Base-by-base conservation (phyloP, 2,888 invertebrate genomes). In the Tridacna gigas region DNA sequence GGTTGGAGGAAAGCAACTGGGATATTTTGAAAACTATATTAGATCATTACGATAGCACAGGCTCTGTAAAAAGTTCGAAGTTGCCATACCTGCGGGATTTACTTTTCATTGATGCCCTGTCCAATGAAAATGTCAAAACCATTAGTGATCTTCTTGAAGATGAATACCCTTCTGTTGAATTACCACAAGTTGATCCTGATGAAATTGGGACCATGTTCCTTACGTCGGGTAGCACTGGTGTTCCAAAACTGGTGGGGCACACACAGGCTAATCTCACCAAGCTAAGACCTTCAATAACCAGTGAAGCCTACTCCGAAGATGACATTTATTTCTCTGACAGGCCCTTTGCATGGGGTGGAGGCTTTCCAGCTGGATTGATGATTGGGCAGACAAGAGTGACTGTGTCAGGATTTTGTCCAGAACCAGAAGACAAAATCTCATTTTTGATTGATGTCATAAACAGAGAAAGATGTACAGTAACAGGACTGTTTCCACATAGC, bases 151-250 rank as follows among this genome's bases (percentile, higher is more conserved):
- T 76, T n/a, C 45, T 83, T 20, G 25, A 11, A 15, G 47, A 51
- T n/a, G 60, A 61, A 0, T 60, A 66, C 47, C 1, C 61, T 28
- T n/a, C 66, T 15, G 48, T 56, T 15, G 48, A 67, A 15, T 61
- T 77, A 2, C 83, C 80, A 9, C 22, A 22, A 13, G 28, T 77
- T 18, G 45, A 60, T 13, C 25, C 37, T 37, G 51, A 84, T 25
- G 69, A 74, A 20, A 28, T 75, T n/a, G 77, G 74, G 5, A 48
- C 63, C 20, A 37, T 82, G 45, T 66, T 85, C 37, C 82, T 77
- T 37, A 80, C 82, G n/a, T 85, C 82, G 3, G 80, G 85, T n/a
- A 85, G 85, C 47, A 85, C 79, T 4, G 85, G 85, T 11, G 63
- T 77, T 3, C 85, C 85, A 37, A 85, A 82, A 45, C 47, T 80